These are phyloP conservation scores for Condylostylus longicornis DNA, from an alignment of 1,140 invertebrate species.

Conservation along the genomic window DNA sequence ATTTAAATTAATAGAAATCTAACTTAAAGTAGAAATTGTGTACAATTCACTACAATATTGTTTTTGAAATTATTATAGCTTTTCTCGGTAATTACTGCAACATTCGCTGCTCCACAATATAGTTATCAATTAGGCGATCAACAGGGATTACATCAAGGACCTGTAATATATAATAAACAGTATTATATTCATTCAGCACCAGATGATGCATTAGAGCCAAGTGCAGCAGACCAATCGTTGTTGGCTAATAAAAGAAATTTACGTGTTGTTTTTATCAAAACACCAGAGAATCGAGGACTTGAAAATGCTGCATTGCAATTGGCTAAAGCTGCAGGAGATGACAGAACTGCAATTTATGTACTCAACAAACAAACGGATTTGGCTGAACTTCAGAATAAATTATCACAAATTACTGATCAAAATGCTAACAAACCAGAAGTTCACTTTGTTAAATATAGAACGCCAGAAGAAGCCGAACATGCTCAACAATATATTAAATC, in stretches of 20 bases:
- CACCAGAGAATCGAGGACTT: constrained; percentile 20
- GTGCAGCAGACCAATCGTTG: too few species aligned
- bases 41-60: too few species aligned
- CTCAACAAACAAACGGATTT: constrained; percentile 23
- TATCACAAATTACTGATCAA: constrained; percentile 12
- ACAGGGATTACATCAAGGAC: too few species aligned
- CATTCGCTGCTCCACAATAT: too few species aligned
- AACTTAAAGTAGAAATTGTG: too few species aligned
- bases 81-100: too few species aligned
- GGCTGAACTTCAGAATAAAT: constrained; percentile 14
- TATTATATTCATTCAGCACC: too few species aligned
- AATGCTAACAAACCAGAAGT: constrained; percentile 19
- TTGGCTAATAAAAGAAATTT: constrained; percentile 23
- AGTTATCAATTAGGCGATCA: too few species aligned
- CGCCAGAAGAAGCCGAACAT: constrained; percentile 20
- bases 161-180: too few species aligned
- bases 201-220: too few species aligned
- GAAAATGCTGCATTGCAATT: constrained; percentile 20
- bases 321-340: constrained; percentile 21
- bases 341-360: constrained; percentile 21
- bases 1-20: too few species aligned
- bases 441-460: constrained; percentile 25
- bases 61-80: too few species aligned
- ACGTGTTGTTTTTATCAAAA: constrained; percentile 22
- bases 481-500: constrained; percentile 23